Percentiles rank a stretch among this genome's conserved stretches.
Evolutionary conservation across 2,797 vertebrate species (phyloP).

Genomic region (Microcaecilia unicolor): DNA sequence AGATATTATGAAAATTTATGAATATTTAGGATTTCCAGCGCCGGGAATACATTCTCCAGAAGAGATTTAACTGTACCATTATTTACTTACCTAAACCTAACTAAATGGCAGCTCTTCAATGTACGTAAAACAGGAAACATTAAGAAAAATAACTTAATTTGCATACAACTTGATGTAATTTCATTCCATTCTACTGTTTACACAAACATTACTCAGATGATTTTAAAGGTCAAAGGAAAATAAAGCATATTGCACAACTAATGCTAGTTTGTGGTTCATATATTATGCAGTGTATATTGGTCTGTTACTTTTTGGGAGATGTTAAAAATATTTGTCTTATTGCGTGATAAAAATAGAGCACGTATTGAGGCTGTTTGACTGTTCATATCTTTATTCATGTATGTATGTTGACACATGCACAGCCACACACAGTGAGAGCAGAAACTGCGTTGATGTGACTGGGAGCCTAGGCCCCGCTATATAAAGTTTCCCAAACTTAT

Average conservation of each 20-base stretch:
- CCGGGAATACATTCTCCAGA: constrained; percentile 27
- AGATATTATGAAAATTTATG: constrained; percentile 30
- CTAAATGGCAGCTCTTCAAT: constrained; percentile 57
- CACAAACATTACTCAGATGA: constrained; percentile 58
- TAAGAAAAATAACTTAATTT: constrained; percentile 60
- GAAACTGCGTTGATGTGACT: too few species aligned
- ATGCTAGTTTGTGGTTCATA: too few species aligned
- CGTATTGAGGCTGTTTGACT: too few species aligned
- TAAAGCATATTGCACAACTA: constrained; percentile 56
- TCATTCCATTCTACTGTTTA: constrained; percentile 67
- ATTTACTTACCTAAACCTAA: constrained; percentile 58
- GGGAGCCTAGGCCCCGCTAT: too few species aligned
- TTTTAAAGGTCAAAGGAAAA: constrained; percentile 60
- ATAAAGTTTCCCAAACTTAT: too few species aligned
- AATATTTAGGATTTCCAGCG: constrained; percentile 40
- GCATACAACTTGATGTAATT: constrained; percentile 58
- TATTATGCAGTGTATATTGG: too few species aligned
- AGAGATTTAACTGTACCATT: constrained; percentile 33
- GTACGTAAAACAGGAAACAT: constrained; percentile 59
- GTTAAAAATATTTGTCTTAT: too few species aligned
- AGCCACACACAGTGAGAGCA: too few species aligned
- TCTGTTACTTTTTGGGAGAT: too few species aligned
- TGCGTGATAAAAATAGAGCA: too few species aligned
- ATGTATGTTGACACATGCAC: too few species aligned
- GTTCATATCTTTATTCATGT: too few species aligned